phyloP scores from a whole-genome alignment of 2,113 vertebrate genomes.

The Catagonus wagneri region DNA sequence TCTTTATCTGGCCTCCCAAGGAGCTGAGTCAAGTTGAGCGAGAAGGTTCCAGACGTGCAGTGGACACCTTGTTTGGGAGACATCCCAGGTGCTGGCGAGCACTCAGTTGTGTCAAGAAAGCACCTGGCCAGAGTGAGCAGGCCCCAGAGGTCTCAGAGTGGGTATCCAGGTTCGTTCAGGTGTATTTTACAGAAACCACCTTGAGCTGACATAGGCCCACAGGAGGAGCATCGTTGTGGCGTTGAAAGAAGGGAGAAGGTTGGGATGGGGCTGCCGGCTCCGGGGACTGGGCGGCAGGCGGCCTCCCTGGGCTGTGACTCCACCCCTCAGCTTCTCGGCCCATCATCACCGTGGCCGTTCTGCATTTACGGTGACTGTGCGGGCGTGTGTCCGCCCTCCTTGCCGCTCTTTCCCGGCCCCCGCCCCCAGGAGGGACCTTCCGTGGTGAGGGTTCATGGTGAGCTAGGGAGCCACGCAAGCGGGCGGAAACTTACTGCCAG shows the following conservation, averaged over 20 bases:
- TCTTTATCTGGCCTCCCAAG: background rate
- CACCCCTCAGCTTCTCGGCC: rapidly evolving
- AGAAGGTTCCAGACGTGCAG: background rate
- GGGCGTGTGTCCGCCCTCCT: no score
- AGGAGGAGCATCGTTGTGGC: background rate
- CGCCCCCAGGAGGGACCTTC: rapidly evolving
- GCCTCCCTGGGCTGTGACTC: background rate
- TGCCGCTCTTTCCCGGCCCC: rapidly evolving
- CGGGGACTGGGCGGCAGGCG: rapidly evolving
- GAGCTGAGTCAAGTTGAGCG: background rate
- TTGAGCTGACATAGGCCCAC: background rate
- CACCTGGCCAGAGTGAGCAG: background rate
- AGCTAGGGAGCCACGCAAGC: background rate
- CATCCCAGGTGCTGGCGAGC: rapidly evolving
- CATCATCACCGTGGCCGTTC: rapidly evolving
- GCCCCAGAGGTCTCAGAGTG: background rate
- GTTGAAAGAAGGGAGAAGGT: background rate
- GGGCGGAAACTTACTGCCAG: background rate
- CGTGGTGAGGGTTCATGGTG: background rate
- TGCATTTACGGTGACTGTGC: background rate
- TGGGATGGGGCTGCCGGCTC: background rate
- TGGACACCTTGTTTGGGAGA: background rate
- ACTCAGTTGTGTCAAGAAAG: background rate
- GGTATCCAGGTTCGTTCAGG: background rate
- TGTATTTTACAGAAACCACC: background rate